Conservation (phyloP, 2,797 vertebrate species). For the Rhinella marina region DNA sequence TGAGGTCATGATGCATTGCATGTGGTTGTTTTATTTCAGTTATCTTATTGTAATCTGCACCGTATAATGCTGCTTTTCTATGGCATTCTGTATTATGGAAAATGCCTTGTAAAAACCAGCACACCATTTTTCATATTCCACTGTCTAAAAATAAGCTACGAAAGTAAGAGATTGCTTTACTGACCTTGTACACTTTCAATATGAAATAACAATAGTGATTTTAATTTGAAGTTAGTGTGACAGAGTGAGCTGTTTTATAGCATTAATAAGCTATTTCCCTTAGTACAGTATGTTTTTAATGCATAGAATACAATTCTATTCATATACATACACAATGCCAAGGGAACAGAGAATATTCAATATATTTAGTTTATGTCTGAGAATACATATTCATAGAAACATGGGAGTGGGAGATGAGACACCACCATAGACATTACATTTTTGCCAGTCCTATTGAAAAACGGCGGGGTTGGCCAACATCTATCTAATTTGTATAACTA, state of each 20-base stretch:
- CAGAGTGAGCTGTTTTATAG: not conserved
- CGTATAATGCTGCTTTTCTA: not conserved
- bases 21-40: no score
- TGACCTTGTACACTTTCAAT: not conserved
- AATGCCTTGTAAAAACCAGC: not conserved
- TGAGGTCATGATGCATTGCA: no score
- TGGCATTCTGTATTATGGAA: not conserved
- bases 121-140: conserved; percentile 3
- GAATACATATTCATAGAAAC: no score
- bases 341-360: not conserved
- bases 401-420: no score
- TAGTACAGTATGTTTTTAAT: not conserved
- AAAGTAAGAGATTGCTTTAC: not conserved
- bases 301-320: not conserved
- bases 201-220: not conserved
- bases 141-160: not conserved
- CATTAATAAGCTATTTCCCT: not conserved
- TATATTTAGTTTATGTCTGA: not conserved
- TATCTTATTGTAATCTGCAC: not conserved
- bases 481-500: no score
- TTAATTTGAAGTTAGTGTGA: not conserved
- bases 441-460: no score
- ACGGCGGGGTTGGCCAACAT: no score
- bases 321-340: not conserved
- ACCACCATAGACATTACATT: no score